Evolutionary conservation across 2,888 invertebrate species (phyloP).

Genomic region (Oxycera nigricornis): DNA sequence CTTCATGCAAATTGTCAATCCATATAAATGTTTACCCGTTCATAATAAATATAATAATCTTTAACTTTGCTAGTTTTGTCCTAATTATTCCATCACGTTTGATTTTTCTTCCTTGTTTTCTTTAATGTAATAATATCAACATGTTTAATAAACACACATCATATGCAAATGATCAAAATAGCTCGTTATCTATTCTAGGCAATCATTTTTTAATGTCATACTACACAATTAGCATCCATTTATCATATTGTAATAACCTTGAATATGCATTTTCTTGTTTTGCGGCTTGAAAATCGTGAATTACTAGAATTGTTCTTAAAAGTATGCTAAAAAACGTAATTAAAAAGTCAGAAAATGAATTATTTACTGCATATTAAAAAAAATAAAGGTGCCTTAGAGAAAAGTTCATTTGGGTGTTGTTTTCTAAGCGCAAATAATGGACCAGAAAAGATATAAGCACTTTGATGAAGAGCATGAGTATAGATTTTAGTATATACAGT

Average conservation of each 20-base stretch:
- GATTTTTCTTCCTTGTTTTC: not conserved
- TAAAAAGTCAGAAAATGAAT: too few species aligned
- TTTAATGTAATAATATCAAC: not conserved
- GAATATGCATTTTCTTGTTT: not conserved
- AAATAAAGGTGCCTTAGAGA: too few species aligned
- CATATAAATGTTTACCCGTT: constrained; percentile 12
- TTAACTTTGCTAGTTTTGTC: not conserved
- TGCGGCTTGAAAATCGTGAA: not conserved
- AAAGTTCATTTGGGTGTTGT: too few species aligned
- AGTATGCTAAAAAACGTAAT: too few species aligned
- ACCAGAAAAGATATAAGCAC: too few species aligned
- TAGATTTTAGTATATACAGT: too few species aligned
- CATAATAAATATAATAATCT: constrained; percentile 10
- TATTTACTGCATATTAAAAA: too few species aligned
- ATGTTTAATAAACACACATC: not conserved
- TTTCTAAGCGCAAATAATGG: too few species aligned
- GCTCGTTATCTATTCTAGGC: not conserved
- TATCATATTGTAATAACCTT: not conserved
- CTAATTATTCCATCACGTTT: constrained; percentile 1
- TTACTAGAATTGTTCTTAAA: not conserved
- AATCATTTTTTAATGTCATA: not conserved
- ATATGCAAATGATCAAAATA: not conserved
- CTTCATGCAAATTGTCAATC: not conserved
- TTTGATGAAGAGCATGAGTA: too few species aligned
- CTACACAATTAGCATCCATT: not conserved